Base-by-base conservation (phyloP, 64 coral and sea anemone genomes). In the Porites australiensis region DNA sequence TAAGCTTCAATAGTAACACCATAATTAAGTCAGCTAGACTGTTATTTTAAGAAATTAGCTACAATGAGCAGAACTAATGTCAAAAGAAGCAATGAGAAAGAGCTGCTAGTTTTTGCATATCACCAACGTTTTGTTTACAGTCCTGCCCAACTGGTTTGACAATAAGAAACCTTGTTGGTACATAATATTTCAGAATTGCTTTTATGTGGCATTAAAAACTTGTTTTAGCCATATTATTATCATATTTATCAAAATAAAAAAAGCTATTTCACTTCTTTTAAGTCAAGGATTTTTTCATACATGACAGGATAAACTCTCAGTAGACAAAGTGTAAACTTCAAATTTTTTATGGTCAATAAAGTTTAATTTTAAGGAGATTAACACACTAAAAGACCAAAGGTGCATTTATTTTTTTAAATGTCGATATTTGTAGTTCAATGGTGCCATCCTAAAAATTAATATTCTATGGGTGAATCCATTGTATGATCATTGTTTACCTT, bases 1-100 rank as follows among this genome's bases (percentile, higher is more conserved):
- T 20, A 90, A 87, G 87, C 69, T 95, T 37, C 72, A 22, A 61
- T 95, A 86, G 75, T 58, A 63, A 64, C 47, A 3, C 64, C 14
- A 18, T 55, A 11, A 80, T 70, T 19, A 68, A 68, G 64, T 11
- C 14, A 15, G 64, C 64, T 71, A 71, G 22, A 22, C 6, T 71
- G 68, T 12, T 15, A 68, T 68, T 68, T 68, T 68, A 68, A 63
- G 11, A 11, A 63, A 63, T 63, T 63, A 63, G 60, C 5, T 63
- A 63, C 11, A 63, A 63, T 63, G 60, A 18, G 60, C 6, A 63
- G 60, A 13, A 63, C 60, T 63, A 0, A 63, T 63, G 60, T 63
- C 60, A 63, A 63, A 63, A 63, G 60, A 63, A 63, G 60, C 60
- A 63, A 63, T 63, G 18, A 63, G 60, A 63, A 63, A 63, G 60